Base-by-base conservation (phyloP, 2,888 invertebrate genomes). In the Perizoma affinitatum region DNA sequence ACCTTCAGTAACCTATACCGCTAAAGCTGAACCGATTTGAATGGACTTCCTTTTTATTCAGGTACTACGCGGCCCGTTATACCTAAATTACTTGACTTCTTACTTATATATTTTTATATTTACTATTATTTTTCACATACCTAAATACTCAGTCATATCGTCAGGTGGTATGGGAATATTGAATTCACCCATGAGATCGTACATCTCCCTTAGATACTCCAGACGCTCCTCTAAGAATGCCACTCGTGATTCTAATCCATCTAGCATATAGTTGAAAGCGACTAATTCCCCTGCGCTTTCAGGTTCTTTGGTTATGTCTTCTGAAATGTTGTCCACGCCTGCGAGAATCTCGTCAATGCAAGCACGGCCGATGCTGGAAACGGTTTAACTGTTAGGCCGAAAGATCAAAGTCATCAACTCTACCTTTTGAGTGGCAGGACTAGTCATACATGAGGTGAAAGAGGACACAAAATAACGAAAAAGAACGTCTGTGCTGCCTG, bases 131-230 rank as follows among this genome's bases (percentile, higher is more conserved):
- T 38, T 38, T 38, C 36, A 54, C 34, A 42, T 72, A 92, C 92
- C 92, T 63, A 92, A 81, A 77, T 94, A 95, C 64, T 94, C 94
- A 5, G 93, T 91, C 86, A 94, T 93, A 67, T 97, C 96, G 54
- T 97, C 96, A 0, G 95, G 94, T 0, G 96, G 94, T 53, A 96
- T 94, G 0, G 94, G 92, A 58, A 98, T 96, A 35, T 93, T 87
- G 80, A 95, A 97, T 76, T 96, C 95, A 60, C 97, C 96, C 88
- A 97, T 96, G 5, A 97, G 93, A 67, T 97, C 96, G 78, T 97
- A 96, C 60, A 97, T 86, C 75, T 98, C 97, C 69, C 96, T 95
- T 5, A 96, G 94, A 78, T 97, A 96, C 77, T 97, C 96, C 5
- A 97, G 88, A 38, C 95, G 93, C 48, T 93, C 90, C 77, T 97